phyloP scores from a whole-genome alignment of 2,888 invertebrate species.

The Drosophila cognata region DNA sequence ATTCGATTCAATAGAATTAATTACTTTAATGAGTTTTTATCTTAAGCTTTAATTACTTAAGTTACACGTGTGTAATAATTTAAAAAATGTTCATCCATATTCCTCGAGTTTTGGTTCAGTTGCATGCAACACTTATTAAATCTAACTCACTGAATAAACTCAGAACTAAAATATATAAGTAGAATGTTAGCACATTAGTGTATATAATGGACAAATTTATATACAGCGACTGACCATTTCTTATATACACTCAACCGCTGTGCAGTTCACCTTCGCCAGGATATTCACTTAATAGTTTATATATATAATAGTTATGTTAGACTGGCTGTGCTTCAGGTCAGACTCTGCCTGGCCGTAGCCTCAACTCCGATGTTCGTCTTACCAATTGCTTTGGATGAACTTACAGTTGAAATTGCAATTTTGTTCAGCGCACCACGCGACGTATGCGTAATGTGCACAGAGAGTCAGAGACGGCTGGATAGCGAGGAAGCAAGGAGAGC shows the following conservation, averaged over 20 bases:
- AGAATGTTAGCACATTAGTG: conserved; percentile 6
- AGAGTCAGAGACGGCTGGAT: background rate
- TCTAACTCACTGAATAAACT: background rate
- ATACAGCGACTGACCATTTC: conserved; percentile 3
- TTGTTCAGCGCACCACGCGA: conserved; percentile 36
- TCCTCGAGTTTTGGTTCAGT: background rate
- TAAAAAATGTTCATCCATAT: background rate
- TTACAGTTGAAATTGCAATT: conserved; percentile 56
- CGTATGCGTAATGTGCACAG: conserved; percentile 65
- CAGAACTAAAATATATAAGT: background rate
- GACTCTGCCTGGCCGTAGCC: conserved; percentile 8
- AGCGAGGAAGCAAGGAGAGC: conserved; percentile 1
- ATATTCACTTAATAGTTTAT: conserved; percentile 9
- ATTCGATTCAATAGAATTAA: background rate
- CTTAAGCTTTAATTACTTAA: background rate
- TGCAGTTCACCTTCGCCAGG: background rate
- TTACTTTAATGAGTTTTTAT: background rate
- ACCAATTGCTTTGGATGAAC: conserved; percentile 40
- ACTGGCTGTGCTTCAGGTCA: conserved; percentile 6
- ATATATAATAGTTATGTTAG: conserved; percentile 4
- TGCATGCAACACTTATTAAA: background rate
- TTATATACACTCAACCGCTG: conserved; percentile 2
- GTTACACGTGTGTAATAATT: background rate
- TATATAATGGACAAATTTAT: conserved; percentile 11
- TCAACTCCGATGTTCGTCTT: conserved; percentile 17